Base-by-base conservation (phyloP, 2,797 vertebrate genomes). In the Phoxinus dragarum region DNA sequence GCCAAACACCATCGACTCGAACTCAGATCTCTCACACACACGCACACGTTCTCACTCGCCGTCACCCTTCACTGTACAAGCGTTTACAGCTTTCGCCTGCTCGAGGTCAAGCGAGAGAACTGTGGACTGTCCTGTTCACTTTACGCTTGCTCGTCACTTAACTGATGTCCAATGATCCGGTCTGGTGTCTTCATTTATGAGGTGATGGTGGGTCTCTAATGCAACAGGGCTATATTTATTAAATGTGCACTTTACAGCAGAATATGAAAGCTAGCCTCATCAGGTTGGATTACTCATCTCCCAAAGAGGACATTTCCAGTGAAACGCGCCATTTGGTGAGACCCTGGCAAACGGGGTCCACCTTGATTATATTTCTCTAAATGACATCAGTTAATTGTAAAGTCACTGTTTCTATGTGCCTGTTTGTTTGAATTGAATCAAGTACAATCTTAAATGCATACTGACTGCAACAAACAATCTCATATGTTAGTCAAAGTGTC, bases 141-240 rank as follows among this genome's bases (percentile, higher is more conserved):
- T 59, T 68, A 77, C 47, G 86, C 89, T 90, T 94, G 92, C 93
- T 92, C 61, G 93, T 93, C 93, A 86, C 86, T 84, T 92, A 92
- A 91, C 82, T 90, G 86, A 84, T 85, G 88, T 89, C 82, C 92
- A 93, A 91, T 86, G 89, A 91, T 89, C 90, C 17, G 89, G 86
- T 80, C 74, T 80, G 88, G 82, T 38, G 64, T 56, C 47, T 88
- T 81, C 80, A 75, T 84, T 85, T 74, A 85, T 61, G 78, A 79
- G 74, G 81, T 83, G 79, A 67, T 47, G 36, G 36, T 66, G 38
- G 38, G 79, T 85, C 76, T 88, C 81, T 81, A 85, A 85, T 81
- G 66, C 71, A 75, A 84, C 76, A 86, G 87, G 87, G 89, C 85
- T 89, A 86, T 84, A 87, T 85, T 89, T 86, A 81, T 89, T 27